These are phyloP conservation scores for Dipodomys spectabilis DNA, from an alignment of 2,113 vertebrate species.

Conservation along the genomic window DNA sequence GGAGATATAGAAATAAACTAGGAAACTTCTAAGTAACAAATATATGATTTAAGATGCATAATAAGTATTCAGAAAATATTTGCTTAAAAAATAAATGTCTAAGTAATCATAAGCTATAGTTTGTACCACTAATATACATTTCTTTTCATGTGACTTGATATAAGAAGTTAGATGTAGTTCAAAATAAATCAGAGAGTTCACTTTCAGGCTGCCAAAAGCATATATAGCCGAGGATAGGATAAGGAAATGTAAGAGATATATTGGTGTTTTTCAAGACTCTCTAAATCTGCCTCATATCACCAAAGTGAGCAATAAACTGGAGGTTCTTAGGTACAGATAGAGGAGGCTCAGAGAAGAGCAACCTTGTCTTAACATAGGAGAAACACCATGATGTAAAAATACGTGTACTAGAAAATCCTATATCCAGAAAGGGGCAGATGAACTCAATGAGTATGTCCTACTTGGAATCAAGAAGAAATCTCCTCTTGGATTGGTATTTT, in stretches of 20 bases:
- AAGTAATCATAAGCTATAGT: constrained; percentile 10
- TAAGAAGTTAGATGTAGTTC: not conserved
- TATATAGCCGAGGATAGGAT: not conserved
- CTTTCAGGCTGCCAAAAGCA: constrained; percentile 13
- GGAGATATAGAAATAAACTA: constrained; percentile 32
- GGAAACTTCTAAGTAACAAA: constrained; percentile 24
- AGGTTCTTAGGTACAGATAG: not conserved
- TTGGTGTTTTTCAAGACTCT: not conserved
- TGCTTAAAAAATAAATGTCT: constrained; percentile 40
- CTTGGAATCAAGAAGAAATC: not conserved
- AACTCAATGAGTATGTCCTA: not conserved
- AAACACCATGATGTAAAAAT: not conserved
- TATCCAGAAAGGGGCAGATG: not conserved
- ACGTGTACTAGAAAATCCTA: not conserved
- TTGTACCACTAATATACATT: not conserved
- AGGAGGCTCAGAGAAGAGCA: not conserved
- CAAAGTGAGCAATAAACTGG: constrained; percentile 21
- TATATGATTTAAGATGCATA: constrained; percentile 20
- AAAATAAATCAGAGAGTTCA: constrained; percentile 44
- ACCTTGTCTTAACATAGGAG: not conserved
- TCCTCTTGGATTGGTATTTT: not conserved
- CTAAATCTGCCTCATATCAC: not conserved
- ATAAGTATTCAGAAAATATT: constrained; percentile 37
- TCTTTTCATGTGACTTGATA: not conserved
- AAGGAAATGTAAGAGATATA: constrained; percentile 51